These are phyloP conservation scores for Drosophila pallidifrons DNA, from an alignment of 1,140 invertebrate species.

Conservation along the genomic window DNA sequence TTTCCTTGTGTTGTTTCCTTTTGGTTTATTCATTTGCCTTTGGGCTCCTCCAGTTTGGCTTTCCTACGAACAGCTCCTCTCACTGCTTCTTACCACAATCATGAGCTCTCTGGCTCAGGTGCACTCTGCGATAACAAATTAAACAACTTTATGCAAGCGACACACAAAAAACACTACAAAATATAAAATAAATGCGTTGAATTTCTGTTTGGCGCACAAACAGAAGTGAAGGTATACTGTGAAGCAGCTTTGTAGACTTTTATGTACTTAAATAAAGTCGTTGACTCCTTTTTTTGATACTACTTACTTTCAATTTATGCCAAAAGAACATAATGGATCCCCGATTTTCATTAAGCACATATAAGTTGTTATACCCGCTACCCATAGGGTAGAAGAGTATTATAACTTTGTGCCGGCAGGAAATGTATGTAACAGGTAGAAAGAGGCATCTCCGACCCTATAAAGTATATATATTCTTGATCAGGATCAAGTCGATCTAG, in stretches of 20 bases:
- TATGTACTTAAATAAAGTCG: neutral
- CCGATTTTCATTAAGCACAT: too few relatives aligned
- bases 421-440: too few relatives aligned
- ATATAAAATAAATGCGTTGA: conserved; percentile 25
- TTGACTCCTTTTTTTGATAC: neutral
- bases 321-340: too few relatives aligned
- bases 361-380: too few relatives aligned
- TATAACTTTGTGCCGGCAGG: too few relatives aligned
- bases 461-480: too few relatives aligned
- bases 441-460: too few relatives aligned
- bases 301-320: too few relatives aligned
- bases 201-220: conserved; percentile 25
- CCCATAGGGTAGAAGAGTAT: too few relatives aligned
- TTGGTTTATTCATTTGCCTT: conserved; percentile 79
- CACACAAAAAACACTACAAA: conserved; percentile 34
- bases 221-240: neutral
- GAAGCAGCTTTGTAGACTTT: neutral
- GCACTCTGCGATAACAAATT: conserved; percentile 81
- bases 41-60: conserved; percentile 36
- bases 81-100: neutral
- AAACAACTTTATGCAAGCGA: conserved; percentile 75
- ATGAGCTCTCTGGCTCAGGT: conserved; percentile 64
- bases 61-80: conserved; percentile 13
- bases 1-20: conserved; percentile 42
- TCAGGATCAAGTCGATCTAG: too few relatives aligned